A percentile compares a stretch with the other conserved stretches of the same genome.
Conservation (phyloP, 2,888 invertebrate genomes). For the Molorchus minor region DNA sequence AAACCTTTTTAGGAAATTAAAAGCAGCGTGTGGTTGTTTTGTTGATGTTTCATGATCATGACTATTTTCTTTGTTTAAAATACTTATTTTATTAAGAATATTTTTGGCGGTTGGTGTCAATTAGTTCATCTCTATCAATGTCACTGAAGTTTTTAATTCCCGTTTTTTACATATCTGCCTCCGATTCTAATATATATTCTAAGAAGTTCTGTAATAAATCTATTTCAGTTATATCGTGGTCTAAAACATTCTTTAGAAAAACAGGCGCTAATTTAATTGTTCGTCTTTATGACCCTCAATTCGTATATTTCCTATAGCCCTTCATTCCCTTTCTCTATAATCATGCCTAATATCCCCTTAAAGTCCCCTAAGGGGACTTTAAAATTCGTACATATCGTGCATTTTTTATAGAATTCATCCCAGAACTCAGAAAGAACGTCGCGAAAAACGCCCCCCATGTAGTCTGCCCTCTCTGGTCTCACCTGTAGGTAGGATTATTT, state of each 20-base stretch:
- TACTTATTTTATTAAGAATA: not conserved
- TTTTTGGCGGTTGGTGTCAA: not conserved
- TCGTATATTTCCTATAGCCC: not conserved
- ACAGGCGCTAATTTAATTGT: not conserved
- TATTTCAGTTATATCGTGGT: not conserved
- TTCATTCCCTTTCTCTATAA: not conserved
- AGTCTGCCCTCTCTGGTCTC: not conserved
- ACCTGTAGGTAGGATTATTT: not conserved
- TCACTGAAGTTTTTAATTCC: too few species aligned
- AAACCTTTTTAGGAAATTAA: slow-evolving; percentile 10
- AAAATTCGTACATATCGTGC: not conserved
- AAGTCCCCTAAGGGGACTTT: not conserved
- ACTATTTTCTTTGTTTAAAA: too few species aligned
- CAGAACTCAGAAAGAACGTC: not conserved
- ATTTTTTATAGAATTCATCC: not conserved
- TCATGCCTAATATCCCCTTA: not conserved
- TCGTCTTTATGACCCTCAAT: not conserved
- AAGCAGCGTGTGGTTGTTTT: not conserved
- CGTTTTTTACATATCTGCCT: too few species aligned
- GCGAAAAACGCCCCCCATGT: not conserved
- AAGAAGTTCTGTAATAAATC: not conserved
- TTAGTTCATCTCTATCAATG: too few species aligned
- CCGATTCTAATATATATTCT: too few species aligned
- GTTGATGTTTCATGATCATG: not conserved
- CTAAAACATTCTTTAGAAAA: not conserved